phyloP scores from a whole-genome alignment of 1,140 invertebrate species.

The Halyomorpha halys region DNA sequence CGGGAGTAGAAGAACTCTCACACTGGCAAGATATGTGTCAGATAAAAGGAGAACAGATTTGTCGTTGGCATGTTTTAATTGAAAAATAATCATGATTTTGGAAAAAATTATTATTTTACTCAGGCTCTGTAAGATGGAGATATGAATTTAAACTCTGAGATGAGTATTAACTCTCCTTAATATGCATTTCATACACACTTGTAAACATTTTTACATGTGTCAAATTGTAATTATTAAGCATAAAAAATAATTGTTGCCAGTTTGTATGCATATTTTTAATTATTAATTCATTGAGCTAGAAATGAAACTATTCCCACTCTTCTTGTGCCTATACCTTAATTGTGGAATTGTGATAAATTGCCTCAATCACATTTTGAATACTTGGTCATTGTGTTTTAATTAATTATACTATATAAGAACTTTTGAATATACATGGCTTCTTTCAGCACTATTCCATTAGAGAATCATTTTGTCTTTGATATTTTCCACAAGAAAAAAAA shows the following conservation, averaged over 20 bases:
- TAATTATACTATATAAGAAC: not conserved
- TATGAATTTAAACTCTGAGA: too few species aligned
- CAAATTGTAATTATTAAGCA: not conserved
- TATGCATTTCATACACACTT: too few species aligned
- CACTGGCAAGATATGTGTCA: constrained; percentile 88
- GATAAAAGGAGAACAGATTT: constrained; percentile 56
- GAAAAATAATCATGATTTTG: constrained; percentile 23
- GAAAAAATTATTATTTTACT: constrained; percentile 3
- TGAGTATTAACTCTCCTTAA: too few species aligned
- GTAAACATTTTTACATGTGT: not conserved
- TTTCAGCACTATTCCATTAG: not conserved
- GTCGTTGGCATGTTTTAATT: constrained; percentile 63
- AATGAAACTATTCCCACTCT: constrained; percentile 14
- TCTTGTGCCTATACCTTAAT: constrained; percentile 19
- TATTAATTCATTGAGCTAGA: constrained; percentile 5
- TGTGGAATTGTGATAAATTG: constrained; percentile 15
- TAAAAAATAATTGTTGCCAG: constrained; percentile 4
- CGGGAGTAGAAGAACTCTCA: constrained; percentile 79
- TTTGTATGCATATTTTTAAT: not conserved
- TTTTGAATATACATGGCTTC: constrained; percentile 7
- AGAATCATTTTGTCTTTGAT: too few species aligned
- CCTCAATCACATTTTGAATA: constrained; percentile 16
- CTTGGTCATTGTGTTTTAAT: too few species aligned
- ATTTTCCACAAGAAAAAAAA: too few species aligned
- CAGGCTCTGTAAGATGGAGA: not conserved